Percentiles rank a stretch among this genome's conserved stretches.
These are phyloP conservation scores for Austrolebias charrua DNA, from an alignment of 2,797 vertebrate species.

Conservation along the genomic window DNA sequence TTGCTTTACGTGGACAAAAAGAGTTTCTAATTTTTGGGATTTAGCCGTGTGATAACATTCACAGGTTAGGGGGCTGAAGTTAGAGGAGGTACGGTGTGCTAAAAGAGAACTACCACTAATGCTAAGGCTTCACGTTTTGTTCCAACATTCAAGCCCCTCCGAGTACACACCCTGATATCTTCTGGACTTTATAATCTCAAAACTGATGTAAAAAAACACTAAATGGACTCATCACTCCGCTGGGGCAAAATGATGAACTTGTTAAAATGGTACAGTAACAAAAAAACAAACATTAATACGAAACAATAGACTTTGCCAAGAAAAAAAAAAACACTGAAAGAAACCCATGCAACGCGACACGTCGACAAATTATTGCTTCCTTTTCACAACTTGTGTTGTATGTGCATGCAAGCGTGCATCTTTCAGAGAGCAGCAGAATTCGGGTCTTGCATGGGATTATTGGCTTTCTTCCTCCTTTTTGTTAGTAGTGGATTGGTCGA, in stretches of 20 bases:
- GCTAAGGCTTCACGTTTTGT: conserved; percentile 57
- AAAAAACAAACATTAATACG: conserved; percentile 69
- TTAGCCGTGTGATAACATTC: conserved; percentile 71
- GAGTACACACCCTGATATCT: conserved; percentile 59
- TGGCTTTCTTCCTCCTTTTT: conserved; percentile 93
- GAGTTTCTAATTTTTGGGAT: conserved; percentile 64
- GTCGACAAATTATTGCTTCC: conserved; percentile 90
- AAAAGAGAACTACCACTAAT: conserved; percentile 48
- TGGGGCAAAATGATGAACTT: conserved; percentile 47
- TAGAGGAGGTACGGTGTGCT: conserved; percentile 34
- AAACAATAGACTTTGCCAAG: conserved; percentile 70
- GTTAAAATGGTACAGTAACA: conserved; percentile 73
- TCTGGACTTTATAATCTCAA: conserved; percentile 66
- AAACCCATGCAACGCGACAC: conserved; percentile 68
- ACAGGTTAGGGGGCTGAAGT: conserved; percentile 54
- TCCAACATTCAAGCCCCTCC: conserved; percentile 48
- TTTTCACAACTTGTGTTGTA: conserved; percentile 66
- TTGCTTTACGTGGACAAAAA: conserved; percentile 51
- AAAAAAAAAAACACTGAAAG: conserved; percentile 70
- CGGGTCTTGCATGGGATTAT: conserved; percentile 51
- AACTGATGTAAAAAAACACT: conserved; percentile 61
- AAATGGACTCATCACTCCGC: conserved; percentile 37
- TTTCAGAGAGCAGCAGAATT: conserved; percentile 63
- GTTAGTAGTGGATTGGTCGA: conserved; percentile 93
- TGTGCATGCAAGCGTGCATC: conserved; percentile 52